These are phyloP conservation scores for Poeciliopsis retropinna DNA, from an alignment of 2,113 vertebrate species.

Conservation along the genomic window DNA sequence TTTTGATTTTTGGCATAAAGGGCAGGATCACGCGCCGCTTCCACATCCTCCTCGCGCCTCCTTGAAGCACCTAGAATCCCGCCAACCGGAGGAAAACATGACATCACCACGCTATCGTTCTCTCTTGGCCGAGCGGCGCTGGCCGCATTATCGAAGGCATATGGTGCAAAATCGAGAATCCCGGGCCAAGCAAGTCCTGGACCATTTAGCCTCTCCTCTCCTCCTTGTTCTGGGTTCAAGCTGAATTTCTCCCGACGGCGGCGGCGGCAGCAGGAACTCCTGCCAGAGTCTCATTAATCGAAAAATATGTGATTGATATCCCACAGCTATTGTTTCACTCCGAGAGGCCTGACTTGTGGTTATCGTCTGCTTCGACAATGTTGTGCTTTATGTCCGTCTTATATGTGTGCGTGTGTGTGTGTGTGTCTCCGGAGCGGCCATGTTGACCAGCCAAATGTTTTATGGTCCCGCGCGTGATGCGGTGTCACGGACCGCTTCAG, in stretches of 20 bases:
- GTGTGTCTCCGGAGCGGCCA: neutral
- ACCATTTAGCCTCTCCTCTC: slow-evolving; percentile 81
- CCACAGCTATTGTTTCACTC: slow-evolving; percentile 69
- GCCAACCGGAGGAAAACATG: slow-evolving; percentile 73
- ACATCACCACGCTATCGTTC: slow-evolving; percentile 69
- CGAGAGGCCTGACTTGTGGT: slow-evolving; percentile 54
- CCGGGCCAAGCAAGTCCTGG: slow-evolving; percentile 83
- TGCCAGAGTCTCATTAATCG: slow-evolving; percentile 87
- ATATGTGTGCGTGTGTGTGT: too few relatives aligned
- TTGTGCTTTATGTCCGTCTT: slow-evolving; percentile 53
- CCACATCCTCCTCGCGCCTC: slow-evolving; percentile 30
- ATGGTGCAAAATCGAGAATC: slow-evolving; percentile 78
- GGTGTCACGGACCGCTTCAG: slow-evolving; percentile 2
- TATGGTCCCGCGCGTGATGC: slow-evolving; percentile 1
- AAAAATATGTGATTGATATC: slow-evolving; percentile 79
- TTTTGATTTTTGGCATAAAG: neutral
- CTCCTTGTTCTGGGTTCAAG: slow-evolving; percentile 57
- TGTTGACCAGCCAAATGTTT: slow-evolving; percentile 21
- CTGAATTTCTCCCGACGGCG: slow-evolving; percentile 71
- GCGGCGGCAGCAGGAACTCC: slow-evolving; percentile 74
- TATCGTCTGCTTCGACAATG: slow-evolving; percentile 12
- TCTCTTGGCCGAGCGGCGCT: slow-evolving; percentile 6
- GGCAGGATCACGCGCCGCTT: slow-evolving; percentile 6
- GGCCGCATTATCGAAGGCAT: slow-evolving; percentile 84
- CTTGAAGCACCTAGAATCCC: slow-evolving; percentile 45